Conservation (phyloP, 2,113 vertebrate species). For the Eidolon helvum region DNA sequence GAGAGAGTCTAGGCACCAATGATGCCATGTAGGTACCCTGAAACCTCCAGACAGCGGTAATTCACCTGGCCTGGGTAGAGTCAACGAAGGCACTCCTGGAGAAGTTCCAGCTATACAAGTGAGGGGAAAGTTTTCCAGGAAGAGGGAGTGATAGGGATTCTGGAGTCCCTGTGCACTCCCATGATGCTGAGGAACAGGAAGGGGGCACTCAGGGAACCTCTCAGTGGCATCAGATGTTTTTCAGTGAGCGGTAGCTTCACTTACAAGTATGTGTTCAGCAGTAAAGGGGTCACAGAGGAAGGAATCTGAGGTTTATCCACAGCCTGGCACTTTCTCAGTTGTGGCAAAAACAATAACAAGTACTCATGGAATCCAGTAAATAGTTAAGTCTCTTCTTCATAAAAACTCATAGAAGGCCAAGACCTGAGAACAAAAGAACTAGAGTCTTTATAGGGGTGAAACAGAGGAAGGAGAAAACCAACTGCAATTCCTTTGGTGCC, state of each 20-base stretch:
- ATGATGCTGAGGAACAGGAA: not conserved
- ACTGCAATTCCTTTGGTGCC: not conserved
- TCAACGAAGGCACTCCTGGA: not conserved
- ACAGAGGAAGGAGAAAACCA: not conserved
- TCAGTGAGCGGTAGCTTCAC: not conserved
- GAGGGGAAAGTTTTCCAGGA: not conserved
- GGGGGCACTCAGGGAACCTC: fast-evolving
- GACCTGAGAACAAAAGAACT: not conserved
- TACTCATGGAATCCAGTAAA: not conserved
- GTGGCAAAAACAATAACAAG: not conserved
- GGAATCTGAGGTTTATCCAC: not conserved
- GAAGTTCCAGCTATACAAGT: no score
- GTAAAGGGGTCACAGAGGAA: not conserved
- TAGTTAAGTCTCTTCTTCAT: not conserved
- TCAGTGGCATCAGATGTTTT: not conserved
- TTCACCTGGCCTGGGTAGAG: not conserved
- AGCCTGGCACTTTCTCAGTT: not conserved
- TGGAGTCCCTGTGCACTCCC: not conserved
- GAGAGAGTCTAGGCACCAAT: not conserved
- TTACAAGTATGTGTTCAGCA: not conserved
- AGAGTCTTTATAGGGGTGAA: not conserved
- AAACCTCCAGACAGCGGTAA: not conserved
- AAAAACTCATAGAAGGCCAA: not conserved
- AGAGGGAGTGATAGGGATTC: not conserved
- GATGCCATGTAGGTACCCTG: not conserved